Base-by-base conservation (phyloP, 35 echinoderm and acorn worm genomes). In the Nesometra sesokonis region DNA sequence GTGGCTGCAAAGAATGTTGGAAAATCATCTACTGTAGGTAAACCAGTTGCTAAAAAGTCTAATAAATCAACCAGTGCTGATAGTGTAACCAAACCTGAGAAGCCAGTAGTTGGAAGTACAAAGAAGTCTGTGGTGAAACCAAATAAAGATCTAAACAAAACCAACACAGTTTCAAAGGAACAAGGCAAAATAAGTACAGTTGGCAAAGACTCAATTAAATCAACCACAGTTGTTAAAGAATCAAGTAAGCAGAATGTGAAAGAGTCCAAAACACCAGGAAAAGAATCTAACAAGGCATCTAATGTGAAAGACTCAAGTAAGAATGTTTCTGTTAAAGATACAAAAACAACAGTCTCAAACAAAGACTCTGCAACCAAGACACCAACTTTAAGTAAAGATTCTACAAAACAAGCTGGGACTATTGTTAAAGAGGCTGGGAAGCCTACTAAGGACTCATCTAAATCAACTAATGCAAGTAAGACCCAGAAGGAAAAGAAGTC, bases 271-370 rank as follows among this genome's bases (percentile, higher is more conserved):
- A 2, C 82, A 35, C 52, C 77, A 35, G 34, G 77, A 43, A 82
- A 86, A 35, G 57, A 91, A 32, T 43, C 82, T n/a, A 78, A 31
- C 33, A 47, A 93, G 85, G 39, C 21, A 32, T 82, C 37, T 32
- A 88, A 93, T 39, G 37, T 88, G 79, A 85, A 77, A 86, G 46
- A 78, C 52, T 17, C 8, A 2, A 67, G 21, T 19, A 67, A 67
- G 52, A 67, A 27, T 67, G 23, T 67, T 11, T 27, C 82, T 84
- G 13, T 15, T 34, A 34, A 77, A 31, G 76, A 32, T 30, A 84
- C 83, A 76, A 31, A 47, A 57, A 84, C 34, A 34, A 38, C 35
- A 90, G 34, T 32, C 17, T 86, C 32, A 77, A 89, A 89, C 27
- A 93, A 86, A 84, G 32, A 84, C 37, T 46, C 40, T 67, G 57